Conservation (phyloP, 2,113 vertebrate genomes). For the Silurus glanis region DNA sequence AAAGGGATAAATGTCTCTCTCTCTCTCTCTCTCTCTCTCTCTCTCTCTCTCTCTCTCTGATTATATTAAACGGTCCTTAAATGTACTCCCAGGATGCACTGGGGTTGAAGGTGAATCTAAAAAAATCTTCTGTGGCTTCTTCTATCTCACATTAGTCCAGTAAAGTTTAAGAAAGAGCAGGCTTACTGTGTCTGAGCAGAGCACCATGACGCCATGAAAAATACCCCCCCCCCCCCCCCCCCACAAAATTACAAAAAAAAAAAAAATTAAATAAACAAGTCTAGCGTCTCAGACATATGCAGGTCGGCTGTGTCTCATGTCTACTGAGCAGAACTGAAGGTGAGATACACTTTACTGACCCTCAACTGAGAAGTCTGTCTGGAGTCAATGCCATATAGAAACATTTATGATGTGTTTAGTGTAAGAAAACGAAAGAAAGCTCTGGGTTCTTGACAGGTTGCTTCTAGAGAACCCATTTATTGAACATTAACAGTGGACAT, state of each 20-base stretch:
- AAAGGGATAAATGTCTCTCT: no score
- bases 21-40: no score
- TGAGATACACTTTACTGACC: slow-evolving; percentile 13
- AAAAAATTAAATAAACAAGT: not conserved
- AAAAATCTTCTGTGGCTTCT: slow-evolving; percentile 15
- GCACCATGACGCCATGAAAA: slow-evolving; percentile 45
- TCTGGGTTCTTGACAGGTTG: not conserved
- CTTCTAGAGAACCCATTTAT: not conserved
- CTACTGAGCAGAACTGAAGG: slow-evolving; percentile 6
- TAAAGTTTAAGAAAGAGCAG: slow-evolving; percentile 33
- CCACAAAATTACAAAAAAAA: no score
- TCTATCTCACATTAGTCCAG: not conserved
- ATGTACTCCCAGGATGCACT: slow-evolving; percentile 10
- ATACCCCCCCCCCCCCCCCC: slow-evolving; percentile 28
- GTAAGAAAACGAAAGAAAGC: not conserved
- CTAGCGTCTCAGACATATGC: slow-evolving; percentile 54
- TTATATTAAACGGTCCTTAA: slow-evolving; percentile 17
- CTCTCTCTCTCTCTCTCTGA: no score
- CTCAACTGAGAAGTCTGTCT: slow-evolving; percentile 5
- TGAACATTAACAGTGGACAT: not conserved
- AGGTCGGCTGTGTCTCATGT: slow-evolving; percentile 37
- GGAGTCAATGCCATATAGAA: not conserved
- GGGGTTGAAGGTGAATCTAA: slow-evolving; percentile 8
- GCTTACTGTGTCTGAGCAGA: slow-evolving; percentile 30
- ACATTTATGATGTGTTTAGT: not conserved